These are phyloP conservation scores for Lota lota DNA, from an alignment of 2,113 vertebrate genomes.

Conservation along the genomic window DNA sequence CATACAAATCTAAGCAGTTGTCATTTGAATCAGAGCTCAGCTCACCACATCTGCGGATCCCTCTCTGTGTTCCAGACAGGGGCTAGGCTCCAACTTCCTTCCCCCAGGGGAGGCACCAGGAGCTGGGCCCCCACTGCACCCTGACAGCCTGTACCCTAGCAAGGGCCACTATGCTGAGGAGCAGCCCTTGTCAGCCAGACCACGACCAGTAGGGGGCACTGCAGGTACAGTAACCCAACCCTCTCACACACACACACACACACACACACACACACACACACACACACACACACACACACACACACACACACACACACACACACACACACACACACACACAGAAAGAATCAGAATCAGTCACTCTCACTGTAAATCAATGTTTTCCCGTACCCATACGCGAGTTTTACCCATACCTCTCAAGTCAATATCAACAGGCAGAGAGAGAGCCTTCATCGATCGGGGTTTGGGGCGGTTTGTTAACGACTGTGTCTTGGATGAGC, in stretches of 20 bases:
- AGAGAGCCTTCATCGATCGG: not conserved
- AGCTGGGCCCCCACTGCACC: constrained; percentile 72
- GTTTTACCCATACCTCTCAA: no score
- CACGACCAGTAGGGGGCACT: constrained; percentile 88
- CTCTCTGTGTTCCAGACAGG: constrained; percentile 72
- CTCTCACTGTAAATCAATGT: not conserved
- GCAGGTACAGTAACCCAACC: constrained; percentile 78
- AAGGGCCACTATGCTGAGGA: constrained; percentile 84
- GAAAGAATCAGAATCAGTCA: no score
- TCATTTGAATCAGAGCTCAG: not conserved
- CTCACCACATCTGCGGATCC: not conserved
- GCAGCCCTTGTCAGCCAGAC: constrained; percentile 82
- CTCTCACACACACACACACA: not conserved
- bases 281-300: not conserved
- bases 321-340: not conserved
- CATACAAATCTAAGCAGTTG: not conserved
- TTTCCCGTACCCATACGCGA: no score
- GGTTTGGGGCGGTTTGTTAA: not conserved
- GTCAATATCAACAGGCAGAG: not conserved
- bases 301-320: not conserved
- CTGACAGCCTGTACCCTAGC: constrained; percentile 81
- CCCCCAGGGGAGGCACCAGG: constrained; percentile 76
- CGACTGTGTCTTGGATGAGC: constrained; percentile 3
- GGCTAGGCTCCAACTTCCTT: constrained; percentile 79
- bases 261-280: not conserved